Evolutionary conservation across 1,140 invertebrate species (phyloP), one percentile per base, ranked within the genome.

Genomic region (Maconellicoccus hirsutus): DNA sequence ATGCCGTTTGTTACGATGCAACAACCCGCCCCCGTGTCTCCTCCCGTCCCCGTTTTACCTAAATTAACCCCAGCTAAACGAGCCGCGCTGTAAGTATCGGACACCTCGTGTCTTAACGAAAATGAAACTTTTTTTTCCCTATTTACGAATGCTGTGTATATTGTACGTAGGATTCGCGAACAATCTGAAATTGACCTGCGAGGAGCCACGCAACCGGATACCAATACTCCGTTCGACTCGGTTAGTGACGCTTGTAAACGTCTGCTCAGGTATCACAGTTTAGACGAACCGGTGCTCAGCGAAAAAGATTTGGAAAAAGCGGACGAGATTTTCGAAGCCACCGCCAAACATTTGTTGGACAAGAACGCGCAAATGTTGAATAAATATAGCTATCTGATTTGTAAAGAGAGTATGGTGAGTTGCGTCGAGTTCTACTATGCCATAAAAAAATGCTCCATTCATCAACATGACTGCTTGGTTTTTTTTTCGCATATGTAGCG

Each of bases 321-420:
- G 71, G 90, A 92, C 76, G 84, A 87, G 74, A 83, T 86, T 74
- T 92, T 92, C 79, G 87, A 90, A 75, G 81, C 86, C 73, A 87
- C 88, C 7, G 86, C 91, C 0, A 81, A 86, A 76, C 85, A 87
- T 76, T 82, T 92, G 69, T 80, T 92, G 14, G 84, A 86, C 71
- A 92, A 91, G 80, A 90, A 88, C 76, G 82, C 84, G 16, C 81
- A 83, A 61, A 87, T 94, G 83, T 84, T 87, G 73, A 86, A 87
- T 75, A 93, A 91, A 79, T 93, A 91, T 78, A 84, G 87, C 69
- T 86, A 86, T 76, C 81, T 93, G 16, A 78, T 93, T n/a, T 78
- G 92, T 63, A 89, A 91, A 79, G 90, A 93, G 75, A 92, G 89
- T 75, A 91, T 89, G 86, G 90, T 93, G 81, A 82, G 84, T 79